Evolutionary conservation across 2,888 invertebrate genomes (phyloP), one percentile per base, ranked within the genome.

Genomic region (Mythimna vitellina): DNA sequence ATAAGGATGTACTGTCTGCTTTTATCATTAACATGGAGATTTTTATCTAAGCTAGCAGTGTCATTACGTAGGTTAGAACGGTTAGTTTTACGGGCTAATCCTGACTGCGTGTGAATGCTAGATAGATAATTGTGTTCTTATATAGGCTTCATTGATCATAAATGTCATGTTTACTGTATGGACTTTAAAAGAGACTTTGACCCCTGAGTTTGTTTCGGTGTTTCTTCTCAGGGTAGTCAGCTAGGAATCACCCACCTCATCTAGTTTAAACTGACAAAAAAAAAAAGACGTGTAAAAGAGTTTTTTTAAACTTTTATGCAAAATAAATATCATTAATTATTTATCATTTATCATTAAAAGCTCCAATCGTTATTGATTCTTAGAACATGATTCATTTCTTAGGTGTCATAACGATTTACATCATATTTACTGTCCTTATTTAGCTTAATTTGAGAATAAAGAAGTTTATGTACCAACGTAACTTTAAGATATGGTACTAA

Each of bases 341-440:
- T n/a, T 29, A 29, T 1, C 29, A 29, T 29, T 29, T 29, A 29
- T 25, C 25, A 25, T 25, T 25, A 29, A 32, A 25, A 12, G 5
- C 4, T 57, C 42, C 14, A 14, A n/a, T 57, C 29, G 9, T 62
- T 46, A 53, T 70, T 35, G 51, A 38, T 63, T 78, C 51, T 63
- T 20, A 9, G 35, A 63, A 70, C 25, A 61, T 62, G 42, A 70
- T n/a, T 78, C 22, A 70, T 51, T 56, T 57, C 12, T 35, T 57
- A 12, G 22, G 3, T 60, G 22, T 60, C 22, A 22, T 22, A 22
- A 17, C 17, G 20, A n/a, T 2, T 10, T 32, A 38, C 3, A 35
- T 17, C 22, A 22, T 22, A 17, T 54, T 29, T 49, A 22, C 17
- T 35, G n/a, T 25, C 10, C 29, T 9, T n/a, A 3, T 1, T 70